A percentile compares a stretch with the other conserved stretches of the same genome.
Conservation (phyloP, 2,113 vertebrate genomes). For the Hemibagrus wyckioides region DNA sequence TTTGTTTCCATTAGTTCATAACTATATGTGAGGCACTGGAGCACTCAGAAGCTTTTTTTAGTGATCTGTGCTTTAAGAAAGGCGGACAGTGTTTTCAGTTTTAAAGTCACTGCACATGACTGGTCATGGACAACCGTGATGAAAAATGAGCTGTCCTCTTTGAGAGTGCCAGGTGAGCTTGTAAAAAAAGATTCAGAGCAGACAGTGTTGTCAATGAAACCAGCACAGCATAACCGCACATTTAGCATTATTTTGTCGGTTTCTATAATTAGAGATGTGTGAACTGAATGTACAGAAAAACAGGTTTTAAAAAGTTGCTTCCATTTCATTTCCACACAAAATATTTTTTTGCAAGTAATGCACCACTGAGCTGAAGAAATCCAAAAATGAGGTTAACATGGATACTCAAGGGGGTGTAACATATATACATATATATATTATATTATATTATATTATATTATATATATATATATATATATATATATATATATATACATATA, state of each 20-base stretch:
- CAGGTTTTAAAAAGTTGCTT: not conserved
- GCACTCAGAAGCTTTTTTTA: slow-evolving; percentile 28
- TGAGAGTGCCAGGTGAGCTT: slow-evolving; percentile 60
- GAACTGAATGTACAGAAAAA: not conserved
- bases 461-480: too few species aligned
- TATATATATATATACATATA: too few species aligned
- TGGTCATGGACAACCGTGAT: slow-evolving; percentile 69
- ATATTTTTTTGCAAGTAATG: not conserved
- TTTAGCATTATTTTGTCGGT: slow-evolving; percentile 3
- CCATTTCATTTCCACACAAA: not conserved
- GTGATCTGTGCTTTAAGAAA: slow-evolving; percentile 22
- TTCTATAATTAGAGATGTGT: slow-evolving; percentile 44
- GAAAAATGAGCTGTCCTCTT: slow-evolving; percentile 63
- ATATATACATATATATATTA: too few species aligned
- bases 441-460: too few species aligned
- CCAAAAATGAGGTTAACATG: not conserved
- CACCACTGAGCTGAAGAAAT: not conserved
- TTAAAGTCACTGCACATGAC: slow-evolving; percentile 70
- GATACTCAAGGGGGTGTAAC: not conserved
- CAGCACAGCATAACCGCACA: slow-evolving; percentile 8
- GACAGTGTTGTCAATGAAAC: slow-evolving; percentile 15
- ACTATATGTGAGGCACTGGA: slow-evolving; percentile 25
- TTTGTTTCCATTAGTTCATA: slow-evolving; percentile 55
- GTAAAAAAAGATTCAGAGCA: slow-evolving; percentile 45
- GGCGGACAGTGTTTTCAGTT: slow-evolving; percentile 56